Conservation (phyloP, 2,888 invertebrate genomes). For the Xylota sylvarum region DNA sequence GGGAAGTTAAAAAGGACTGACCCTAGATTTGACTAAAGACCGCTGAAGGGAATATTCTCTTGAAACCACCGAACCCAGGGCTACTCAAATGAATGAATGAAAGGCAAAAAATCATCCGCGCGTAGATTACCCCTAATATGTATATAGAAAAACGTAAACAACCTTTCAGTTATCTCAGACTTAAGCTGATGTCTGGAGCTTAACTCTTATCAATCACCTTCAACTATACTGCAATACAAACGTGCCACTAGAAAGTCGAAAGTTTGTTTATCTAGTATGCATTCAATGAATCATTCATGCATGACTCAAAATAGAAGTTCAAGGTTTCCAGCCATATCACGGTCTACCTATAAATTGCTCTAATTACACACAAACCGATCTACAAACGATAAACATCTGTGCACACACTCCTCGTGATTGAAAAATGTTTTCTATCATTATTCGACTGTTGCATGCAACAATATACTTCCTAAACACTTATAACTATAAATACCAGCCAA, state of each 20-base stretch:
- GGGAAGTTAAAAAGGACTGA: no score
- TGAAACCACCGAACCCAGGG: no score
- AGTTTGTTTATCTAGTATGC: background rate
- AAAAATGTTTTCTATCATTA: background rate
- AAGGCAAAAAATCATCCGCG: no score
- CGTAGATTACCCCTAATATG: no score
- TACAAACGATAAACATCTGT: background rate
- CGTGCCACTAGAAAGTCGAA: background rate
- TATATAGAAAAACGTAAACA: background rate
- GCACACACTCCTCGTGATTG: conserved; percentile 8
- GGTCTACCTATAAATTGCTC: background rate
- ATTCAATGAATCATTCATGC: conserved; percentile 2
- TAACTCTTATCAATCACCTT: background rate
- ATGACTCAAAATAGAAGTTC: conserved; percentile 18
- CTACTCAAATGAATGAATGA: no score
- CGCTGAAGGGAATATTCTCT: no score
- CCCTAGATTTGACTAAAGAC: no score
- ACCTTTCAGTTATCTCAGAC: background rate
- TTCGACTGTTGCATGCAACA: conserved; percentile 9
- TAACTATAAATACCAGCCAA: background rate
- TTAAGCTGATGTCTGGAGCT: background rate
- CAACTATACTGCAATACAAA: no score
- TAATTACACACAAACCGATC: background rate
- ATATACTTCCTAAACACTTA: background rate
- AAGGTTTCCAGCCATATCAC: background rate